Evolutionary conservation across 2,113 vertebrate species (phyloP).

Genomic region (Colistium nudipinnis): DNA sequence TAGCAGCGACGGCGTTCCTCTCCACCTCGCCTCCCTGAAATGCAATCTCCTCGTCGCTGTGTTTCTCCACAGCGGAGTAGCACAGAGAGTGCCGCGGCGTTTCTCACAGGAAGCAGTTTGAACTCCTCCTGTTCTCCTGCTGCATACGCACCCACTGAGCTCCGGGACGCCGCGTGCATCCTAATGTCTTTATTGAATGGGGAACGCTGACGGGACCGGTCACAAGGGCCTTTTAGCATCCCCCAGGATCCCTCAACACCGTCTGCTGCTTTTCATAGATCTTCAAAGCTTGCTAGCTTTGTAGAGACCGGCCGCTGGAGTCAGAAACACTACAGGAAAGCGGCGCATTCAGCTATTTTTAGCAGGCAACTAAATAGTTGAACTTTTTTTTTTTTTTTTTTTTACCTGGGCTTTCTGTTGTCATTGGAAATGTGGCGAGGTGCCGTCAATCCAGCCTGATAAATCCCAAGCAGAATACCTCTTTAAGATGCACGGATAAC

Average conservation of each 20-base stretch:
- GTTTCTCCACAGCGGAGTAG: constrained; percentile 20
- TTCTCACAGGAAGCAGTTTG: constrained; percentile 35
- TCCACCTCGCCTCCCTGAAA: not conserved
- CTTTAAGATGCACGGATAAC: not conserved
- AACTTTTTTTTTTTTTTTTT: no score
- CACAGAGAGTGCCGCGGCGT: constrained; percentile 11
- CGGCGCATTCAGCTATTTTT: not conserved
- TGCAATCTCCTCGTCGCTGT: constrained; percentile 8
- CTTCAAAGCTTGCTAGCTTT: constrained; percentile 1
- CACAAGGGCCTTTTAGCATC: constrained; percentile 21
- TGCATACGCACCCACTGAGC: constrained; percentile 34
- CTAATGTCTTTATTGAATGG: constrained; percentile 54
- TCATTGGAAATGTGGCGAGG: not conserved
- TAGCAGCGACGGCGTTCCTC: constrained; percentile 38
- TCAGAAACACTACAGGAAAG: not conserved
- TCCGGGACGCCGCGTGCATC: constrained; percentile 60
- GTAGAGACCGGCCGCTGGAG: not conserved
- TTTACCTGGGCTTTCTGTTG: not conserved
- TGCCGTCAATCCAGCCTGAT: not conserved
- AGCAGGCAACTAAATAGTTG: not conserved
- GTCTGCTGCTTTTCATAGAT: constrained; percentile 30
- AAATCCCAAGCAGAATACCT: not conserved
- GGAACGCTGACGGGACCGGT: constrained; percentile 23
- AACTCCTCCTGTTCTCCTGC: constrained; percentile 16
- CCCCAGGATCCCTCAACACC: constrained; percentile 16